phyloP scores from a whole-genome alignment of 1,140 invertebrate genomes.

The Zaprionus lachaisei region DNA sequence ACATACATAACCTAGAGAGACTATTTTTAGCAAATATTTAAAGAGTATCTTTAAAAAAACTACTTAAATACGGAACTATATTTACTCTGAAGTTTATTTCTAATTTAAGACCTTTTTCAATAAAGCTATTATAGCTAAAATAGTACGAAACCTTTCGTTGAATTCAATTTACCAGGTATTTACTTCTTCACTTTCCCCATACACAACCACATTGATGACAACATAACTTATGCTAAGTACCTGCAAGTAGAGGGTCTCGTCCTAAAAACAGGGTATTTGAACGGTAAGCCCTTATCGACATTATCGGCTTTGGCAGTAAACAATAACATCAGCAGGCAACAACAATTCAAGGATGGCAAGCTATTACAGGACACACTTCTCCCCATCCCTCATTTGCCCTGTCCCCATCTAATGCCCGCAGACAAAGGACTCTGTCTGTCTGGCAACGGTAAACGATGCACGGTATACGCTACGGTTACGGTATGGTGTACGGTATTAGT shows the following conservation, averaged over 20 bases:
- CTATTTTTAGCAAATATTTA: no score
- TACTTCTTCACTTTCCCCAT: background rate
- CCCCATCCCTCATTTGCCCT: background rate
- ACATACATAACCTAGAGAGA: no score
- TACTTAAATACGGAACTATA: no score
- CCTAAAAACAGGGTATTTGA: slow-evolving; percentile 39
- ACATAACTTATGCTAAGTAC: slow-evolving; percentile 6
- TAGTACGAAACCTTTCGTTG: background rate
- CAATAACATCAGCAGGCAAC: slow-evolving; percentile 65
- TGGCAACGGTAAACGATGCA: background rate
- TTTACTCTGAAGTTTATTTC: background rate
- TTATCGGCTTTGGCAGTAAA: slow-evolving; percentile 57
- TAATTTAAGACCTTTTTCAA: background rate
- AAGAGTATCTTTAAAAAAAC: no score
- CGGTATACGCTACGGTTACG: background rate
- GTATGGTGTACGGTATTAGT: background rate
- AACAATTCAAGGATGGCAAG: slow-evolving; percentile 70
- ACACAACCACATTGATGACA: background rate
- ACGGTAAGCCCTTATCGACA: slow-evolving; percentile 17
- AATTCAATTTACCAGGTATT: background rate
- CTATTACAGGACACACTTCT: slow-evolving; percentile 72
- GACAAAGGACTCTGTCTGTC: slow-evolving; percentile 5
- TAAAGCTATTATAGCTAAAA: background rate
- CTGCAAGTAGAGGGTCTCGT: background rate
- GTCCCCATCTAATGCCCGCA: background rate